Conservation (phyloP, 2,113 vertebrate genomes). For the Lepus americanus region DNA sequence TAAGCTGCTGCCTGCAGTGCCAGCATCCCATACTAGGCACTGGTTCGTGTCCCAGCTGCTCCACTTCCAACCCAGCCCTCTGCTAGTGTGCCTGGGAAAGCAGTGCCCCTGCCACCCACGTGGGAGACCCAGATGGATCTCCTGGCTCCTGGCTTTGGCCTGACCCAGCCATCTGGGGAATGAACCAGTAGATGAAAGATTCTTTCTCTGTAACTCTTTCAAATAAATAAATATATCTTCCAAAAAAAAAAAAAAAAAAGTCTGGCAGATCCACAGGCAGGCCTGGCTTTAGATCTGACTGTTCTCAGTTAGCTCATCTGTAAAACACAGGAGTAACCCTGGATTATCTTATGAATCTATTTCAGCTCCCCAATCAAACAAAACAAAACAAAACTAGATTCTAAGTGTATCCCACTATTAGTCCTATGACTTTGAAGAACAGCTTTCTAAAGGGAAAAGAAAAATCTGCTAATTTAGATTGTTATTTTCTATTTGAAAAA, state of each 20-base stretch:
- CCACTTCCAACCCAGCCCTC: too few species aligned
- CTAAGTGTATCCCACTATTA: conserved; percentile 1
- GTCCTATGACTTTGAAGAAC: conserved; percentile 3
- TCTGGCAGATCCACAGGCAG: not conserved
- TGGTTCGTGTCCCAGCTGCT: too few species aligned
- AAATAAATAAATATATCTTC: too few species aligned
- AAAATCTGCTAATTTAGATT: conserved; percentile 49
- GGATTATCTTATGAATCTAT: conserved; percentile 28
- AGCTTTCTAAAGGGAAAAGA: conserved; percentile 41
- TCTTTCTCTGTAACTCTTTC: too few species aligned
- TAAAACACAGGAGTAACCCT: conserved; percentile 39
- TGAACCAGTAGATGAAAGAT: too few species aligned
- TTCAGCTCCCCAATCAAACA: not conserved
- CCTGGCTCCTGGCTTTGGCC: too few species aligned
- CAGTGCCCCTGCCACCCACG: too few species aligned
- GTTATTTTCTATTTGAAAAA: conserved; percentile 57
- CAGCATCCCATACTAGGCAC: too few species aligned
- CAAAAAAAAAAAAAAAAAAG: not conserved
- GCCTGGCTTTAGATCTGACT: not conserved
- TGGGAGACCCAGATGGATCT: too few species aligned
- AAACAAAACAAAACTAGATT: conserved; percentile 1
- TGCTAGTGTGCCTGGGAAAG: too few species aligned
- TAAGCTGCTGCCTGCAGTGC: too few species aligned
- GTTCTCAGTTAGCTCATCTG: conserved; percentile 43
- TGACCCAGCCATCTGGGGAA: too few species aligned